Evolutionary conservation across 23 tunicate genomes (phyloP).

Genomic region (Aplidium turbinatum): DNA sequence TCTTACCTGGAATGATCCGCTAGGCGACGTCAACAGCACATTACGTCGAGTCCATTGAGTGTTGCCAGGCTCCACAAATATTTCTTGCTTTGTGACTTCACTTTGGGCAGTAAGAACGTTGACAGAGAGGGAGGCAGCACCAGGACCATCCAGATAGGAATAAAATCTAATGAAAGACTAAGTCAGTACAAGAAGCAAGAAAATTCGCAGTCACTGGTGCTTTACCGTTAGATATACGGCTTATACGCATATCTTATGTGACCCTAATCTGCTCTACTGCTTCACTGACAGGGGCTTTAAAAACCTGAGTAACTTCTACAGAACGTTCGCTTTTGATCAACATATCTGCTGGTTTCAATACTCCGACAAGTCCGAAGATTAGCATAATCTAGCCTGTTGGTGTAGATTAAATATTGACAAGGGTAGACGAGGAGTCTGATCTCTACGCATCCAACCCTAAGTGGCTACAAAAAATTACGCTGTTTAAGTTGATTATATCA

Average conservation of each 20-base stretch:
- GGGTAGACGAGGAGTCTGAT: no score
- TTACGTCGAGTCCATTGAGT: slow-evolving; percentile 69
- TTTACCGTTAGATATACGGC: not conserved
- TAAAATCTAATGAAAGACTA: slow-evolving; percentile 36
- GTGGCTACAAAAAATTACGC: no score
- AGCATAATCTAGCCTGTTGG: no score
- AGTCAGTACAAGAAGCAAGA: not conserved
- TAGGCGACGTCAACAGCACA: slow-evolving; percentile 53
- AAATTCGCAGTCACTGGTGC: not conserved
- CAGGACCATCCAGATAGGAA: slow-evolving; percentile 54
- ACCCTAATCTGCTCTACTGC: no score
- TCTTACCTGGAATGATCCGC: slow-evolving; percentile 60
- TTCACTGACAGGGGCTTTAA: no score
- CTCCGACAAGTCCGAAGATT: no score
- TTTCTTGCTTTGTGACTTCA: slow-evolving; percentile 21
- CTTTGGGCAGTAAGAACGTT: slow-evolving; percentile 46
- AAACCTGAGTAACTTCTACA: no score
- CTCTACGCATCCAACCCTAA: no score
- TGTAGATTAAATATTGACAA: no score
- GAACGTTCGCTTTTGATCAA: no score
- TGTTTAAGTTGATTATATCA: no score
- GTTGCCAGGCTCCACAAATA: slow-evolving; percentile 25
- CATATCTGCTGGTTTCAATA: no score
- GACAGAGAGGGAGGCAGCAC: slow-evolving; percentile 50
- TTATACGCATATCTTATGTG: not conserved